Base-by-base conservation (phyloP, 2,797 vertebrate species). In the Ambastaia sidthimunki region DNA sequence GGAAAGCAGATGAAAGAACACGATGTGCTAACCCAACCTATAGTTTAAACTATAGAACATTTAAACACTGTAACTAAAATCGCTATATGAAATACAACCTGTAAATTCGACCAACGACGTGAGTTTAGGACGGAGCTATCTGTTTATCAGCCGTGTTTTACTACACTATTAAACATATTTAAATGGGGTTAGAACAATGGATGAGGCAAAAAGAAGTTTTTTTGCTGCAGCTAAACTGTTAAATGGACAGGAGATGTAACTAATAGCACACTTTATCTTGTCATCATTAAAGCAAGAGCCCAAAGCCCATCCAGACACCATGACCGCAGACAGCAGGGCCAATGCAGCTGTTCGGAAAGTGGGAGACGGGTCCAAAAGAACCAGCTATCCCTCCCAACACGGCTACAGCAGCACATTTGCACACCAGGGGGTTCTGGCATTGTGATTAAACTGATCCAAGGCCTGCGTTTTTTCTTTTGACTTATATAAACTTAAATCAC, bases 331-430 rank as follows among this genome's bases (percentile, higher is more conserved):
- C 12, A 52, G 41, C 25, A 66, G 63, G 55, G 65, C 59, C 82
- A 75, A 34, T 18, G 62, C 80, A 82, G 74, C 80, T 82, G 80
- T 50, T 72, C 69, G 25, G 12, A 82, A 19, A 18, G 18, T 50
- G 19, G 16, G 63, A 67, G 59, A 37, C 50, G n/a, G 28, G 59
- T 65, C 52, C 63, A 37, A 60, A 82, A 21, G 23, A 71, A 34
- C 23, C 71, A 68, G 13, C 21, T 74, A 59, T 50, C 41, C 23
- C 16, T 71, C 41, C 50, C 18, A 67, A 57, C 1, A 25, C 37
- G n/a, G 47, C 25, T 37, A 7, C 16, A 0, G 59, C 21, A 21
- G 37, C 47, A 65, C 44, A 81, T 71, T 66, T 76, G 74, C 52
- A 57, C 74, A 68, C 50, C 63, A 19, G 37, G 52, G 68, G 21